Base-by-base conservation (phyloP, 2,797 vertebrate genomes). In the Lepus oiostolus region DNA sequence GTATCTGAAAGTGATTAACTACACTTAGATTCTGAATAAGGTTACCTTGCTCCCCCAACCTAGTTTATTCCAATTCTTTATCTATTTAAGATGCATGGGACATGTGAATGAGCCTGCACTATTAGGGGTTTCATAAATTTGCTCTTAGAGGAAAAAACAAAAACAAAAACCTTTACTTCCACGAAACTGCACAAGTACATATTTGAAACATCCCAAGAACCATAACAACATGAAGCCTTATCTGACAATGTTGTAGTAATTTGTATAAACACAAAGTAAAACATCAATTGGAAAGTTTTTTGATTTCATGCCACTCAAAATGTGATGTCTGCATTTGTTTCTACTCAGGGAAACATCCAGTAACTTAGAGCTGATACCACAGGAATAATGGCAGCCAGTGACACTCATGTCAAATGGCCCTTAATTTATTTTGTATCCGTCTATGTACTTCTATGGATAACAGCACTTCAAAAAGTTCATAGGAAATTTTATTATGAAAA, bases 121-220 rank as follows among this genome's bases (percentile, higher is more conserved):
- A 54, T 30, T 68, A 65, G 6, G 22, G 58, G 62, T 88, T 94
- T 85, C 60, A 93, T 58, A 91, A 96, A 88, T 85, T 63, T 82
- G 47, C 4, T 67, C 54, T 67, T 63, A n/a, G 81, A 91, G 63
- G 60, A 85, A 85, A 92, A 94, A 93, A 86, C 42, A 47, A 47
- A 47, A 47, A 8, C 42, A 47, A 47, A 19, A 58, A 86, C 54
- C 19, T 77, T 9, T 72, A 80, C 30, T 95, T 87, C 86, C 17
- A 70, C 26, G 76, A 94, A 96, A 77, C 47, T n/a, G 30, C 84
- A 52, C 1, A 35, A 97, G 14, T n/a, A 71, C 54, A 22, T 52
- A 71, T 74, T 21, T 86, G 35, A 91, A 96, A 83, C 60, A 16
- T 70, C 54, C 35, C 62, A 17, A 89, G 22, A 42, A 86, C 47